Evolutionary conservation across 2,888 invertebrate species (phyloP), one percentile per base, ranked within the genome.

Genomic region (Drepanosiphum platanoidis): DNA sequence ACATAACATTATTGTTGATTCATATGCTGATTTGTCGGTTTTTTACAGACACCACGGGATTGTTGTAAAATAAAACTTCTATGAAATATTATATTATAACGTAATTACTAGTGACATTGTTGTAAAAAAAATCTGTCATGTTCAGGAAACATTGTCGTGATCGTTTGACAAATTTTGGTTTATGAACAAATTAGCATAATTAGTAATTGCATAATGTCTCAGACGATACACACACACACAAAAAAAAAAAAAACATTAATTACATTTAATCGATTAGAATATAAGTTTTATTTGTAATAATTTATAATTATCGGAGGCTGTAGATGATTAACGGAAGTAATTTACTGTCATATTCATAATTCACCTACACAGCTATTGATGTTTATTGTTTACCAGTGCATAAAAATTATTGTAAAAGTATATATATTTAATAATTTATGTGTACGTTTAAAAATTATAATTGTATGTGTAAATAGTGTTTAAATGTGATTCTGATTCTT

Each of bases 271-370:
- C 36, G 22, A 58, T 58, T 71, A 34, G 13, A 68, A 80, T 46
- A 11, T 58, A 58, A 71, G 70, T 13, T 70, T 36, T 36, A 71
- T 81, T 11, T 58, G 61, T 81, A 22, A 71, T 39, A 58, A 36
- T 81, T 71, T 30, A 61, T 27, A 30, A 71, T 71, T 58, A 71
- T 36, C 1, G 15, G 68, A 80, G 79, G 79, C 52, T 80, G 68
- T 70, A 34, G 52, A 79, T 64, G 39, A 64, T 1, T 27, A 70
- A 34, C 68, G 15, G 15, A 34, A 15, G 66, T 66, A 27, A 30
- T 66, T n/a, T n/a, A 36, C 36, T 80, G n/a, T n/a, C n/a, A n/a
- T 66, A 18, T 34, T 9, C 30, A 34, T 68, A 22, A 46, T 68
- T 22, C n/a, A 36, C 34, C 11, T 15, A 34, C 11, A n/a, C n/a